Evolutionary conservation across 2,797 vertebrate species (phyloP), one percentile per base, ranked within the genome.

Genomic region (Anguilla obscura): DNA sequence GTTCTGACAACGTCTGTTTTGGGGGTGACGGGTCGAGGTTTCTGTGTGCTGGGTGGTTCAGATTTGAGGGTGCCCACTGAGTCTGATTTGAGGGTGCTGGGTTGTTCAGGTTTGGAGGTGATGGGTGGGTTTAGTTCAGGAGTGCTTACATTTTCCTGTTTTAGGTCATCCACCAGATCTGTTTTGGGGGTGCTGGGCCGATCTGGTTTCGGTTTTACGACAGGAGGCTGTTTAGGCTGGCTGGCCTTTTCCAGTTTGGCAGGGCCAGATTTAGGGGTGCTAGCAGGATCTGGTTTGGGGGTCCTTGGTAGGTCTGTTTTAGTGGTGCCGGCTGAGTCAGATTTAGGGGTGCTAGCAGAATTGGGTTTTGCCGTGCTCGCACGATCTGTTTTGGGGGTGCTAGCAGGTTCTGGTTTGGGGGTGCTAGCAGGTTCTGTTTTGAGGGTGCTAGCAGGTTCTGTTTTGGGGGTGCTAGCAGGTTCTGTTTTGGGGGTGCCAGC

Each of bases 1-100:
- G 60, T 36, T 87, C 87, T 54, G 82, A 54, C 45, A 36, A 27
- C 10, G 87, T 84, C 18, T 69, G 9, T n/a, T 58, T 33, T 30
- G 30, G 45, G 21, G 87, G n/a, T 16, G 18, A 21, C 1, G n/a
- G 33, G 12, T 40, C 24, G 36, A 24, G 71, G n/a, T 56, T 30
- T 48, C 60, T 54, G 60, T 40, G 27, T 84, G 86, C 63, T 66
- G 33, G 18, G 9, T 36, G 40, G 63, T 12, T 87, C 52, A 83
- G 71, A 36, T 30, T 14, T 85, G 21, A n/a, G 24, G 27, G 54
- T 18, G 79, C 4, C 16, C 21, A 69, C 1, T 30, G 40, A 30
- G 18, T 36, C 40, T 2, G 56, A 30, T 74, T 87, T 74, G n/a
- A 12, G 52, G 10, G 18, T 54, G n/a, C 56, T 54, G 4, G 10